Conservation (phyloP, 2,888 invertebrate species). For the Ophioninae sp. region DNA sequence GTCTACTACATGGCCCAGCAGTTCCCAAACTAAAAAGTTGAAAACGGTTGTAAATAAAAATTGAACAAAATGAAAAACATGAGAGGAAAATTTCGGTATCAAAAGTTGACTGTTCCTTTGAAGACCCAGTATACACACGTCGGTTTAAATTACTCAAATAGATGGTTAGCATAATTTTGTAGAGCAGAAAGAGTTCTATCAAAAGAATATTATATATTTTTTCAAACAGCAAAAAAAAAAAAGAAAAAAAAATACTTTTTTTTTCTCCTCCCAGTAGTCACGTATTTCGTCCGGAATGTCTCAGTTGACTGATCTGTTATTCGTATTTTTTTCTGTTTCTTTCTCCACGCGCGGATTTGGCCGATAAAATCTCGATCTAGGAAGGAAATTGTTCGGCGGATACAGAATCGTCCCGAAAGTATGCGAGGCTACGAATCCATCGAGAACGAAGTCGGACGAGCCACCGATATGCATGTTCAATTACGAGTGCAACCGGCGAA, state of each 20-base stretch:
- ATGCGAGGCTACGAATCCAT: constrained; percentile 88
- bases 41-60: no score
- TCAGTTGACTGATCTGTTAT: constrained; percentile 9
- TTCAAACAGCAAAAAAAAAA: no score
- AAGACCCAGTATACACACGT: no score
- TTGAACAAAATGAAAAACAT: no score
- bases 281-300: constrained; percentile 14
- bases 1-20: no score
- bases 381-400: constrained; percentile 90
- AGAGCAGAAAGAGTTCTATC: no score
- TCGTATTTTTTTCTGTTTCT: constrained; percentile 18
- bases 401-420: constrained; percentile 92
- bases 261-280: not conserved
- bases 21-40: no score
- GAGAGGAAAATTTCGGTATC: no score
- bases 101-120: no score
- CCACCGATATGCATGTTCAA: constrained; percentile 96
- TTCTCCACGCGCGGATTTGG: not conserved
- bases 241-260: not conserved
- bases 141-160: no score
- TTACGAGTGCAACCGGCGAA: constrained; percentile 91
- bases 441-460: constrained; percentile 84
- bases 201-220: no score
- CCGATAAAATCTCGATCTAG: constrained; percentile 65
- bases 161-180: no score